phyloP scores from a whole-genome alignment of 2,797 vertebrate genomes.

The Todus mexicanus region DNA sequence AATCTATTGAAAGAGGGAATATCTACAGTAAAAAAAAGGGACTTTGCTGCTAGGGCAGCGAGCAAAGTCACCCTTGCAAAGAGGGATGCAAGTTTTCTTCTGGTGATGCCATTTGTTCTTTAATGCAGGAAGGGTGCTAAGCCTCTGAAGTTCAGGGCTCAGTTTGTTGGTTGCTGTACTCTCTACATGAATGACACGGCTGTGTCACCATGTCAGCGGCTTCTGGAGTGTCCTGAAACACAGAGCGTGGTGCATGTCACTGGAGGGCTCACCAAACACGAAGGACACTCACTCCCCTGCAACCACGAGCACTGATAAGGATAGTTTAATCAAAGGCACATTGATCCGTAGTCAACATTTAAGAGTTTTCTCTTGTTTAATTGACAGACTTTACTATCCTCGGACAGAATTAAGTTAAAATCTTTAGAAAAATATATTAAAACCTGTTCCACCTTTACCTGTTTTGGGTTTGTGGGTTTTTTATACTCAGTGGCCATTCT shows the following conservation, averaged over 20 bases:
- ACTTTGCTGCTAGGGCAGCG: not conserved
- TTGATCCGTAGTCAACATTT: not conserved
- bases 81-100: not conserved
- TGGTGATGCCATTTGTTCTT: not conserved
- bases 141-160: not conserved
- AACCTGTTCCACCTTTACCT: not conserved
- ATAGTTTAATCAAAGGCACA: not conserved
- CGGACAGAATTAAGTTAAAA: not conserved
- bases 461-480: not conserved
- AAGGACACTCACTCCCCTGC: not conserved
- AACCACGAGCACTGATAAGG: not conserved
- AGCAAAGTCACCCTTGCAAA: not conserved
- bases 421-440: too few species aligned
- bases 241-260: not conserved
- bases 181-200: not conserved
- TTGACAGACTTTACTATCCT: not conserved
- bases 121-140: not conserved
- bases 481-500: not conserved
- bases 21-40: not conserved
- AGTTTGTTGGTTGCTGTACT: not conserved
- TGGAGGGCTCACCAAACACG: not conserved
- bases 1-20: not conserved
- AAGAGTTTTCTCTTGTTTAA: not conserved
- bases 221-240: not conserved
- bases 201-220: not conserved